phyloP scores from a whole-genome alignment of 2,113 vertebrate species.

The Sander lucioperca region DNA sequence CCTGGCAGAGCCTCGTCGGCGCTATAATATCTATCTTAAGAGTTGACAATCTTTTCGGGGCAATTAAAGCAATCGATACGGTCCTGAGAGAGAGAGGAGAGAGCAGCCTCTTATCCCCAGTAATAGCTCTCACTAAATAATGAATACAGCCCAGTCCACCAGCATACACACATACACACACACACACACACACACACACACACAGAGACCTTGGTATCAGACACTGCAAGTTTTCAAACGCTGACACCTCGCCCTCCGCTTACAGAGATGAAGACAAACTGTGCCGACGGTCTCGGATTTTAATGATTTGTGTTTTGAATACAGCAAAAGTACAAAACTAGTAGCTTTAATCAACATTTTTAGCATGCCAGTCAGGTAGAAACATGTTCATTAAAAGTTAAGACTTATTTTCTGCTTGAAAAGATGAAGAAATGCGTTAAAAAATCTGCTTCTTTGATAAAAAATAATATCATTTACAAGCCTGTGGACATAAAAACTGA shows the following conservation, averaged over 20 bases:
- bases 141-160: slow-evolving; percentile 76
- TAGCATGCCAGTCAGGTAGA: background rate
- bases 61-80: slow-evolving; percentile 87
- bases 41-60: slow-evolving; percentile 87
- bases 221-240: slow-evolving; percentile 47
- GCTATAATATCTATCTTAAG: slow-evolving; percentile 87
- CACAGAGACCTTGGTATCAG: slow-evolving; percentile 31
- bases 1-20: slow-evolving; percentile 70
- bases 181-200: slow-evolving; percentile 51
- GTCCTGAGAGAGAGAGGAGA: slow-evolving; percentile 79
- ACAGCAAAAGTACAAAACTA: background rate
- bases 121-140: slow-evolving; percentile 88
- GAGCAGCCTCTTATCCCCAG: slow-evolving; percentile 86
- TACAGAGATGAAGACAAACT: slow-evolving; percentile 32
- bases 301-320: background rate
- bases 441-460: background rate
- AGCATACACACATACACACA: slow-evolving; percentile 32
- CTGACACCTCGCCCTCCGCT: slow-evolving; percentile 44
- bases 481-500: background rate
- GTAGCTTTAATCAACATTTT: background rate
- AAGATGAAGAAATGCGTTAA: background rate
- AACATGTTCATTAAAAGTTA: background rate
- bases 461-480: background rate
- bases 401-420: background rate
- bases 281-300: background rate